Percentiles rank a stretch among this genome's conserved stretches.
phyloP scores from a whole-genome alignment of 2,797 vertebrate species.

The Numenius phaeopus region DNA sequence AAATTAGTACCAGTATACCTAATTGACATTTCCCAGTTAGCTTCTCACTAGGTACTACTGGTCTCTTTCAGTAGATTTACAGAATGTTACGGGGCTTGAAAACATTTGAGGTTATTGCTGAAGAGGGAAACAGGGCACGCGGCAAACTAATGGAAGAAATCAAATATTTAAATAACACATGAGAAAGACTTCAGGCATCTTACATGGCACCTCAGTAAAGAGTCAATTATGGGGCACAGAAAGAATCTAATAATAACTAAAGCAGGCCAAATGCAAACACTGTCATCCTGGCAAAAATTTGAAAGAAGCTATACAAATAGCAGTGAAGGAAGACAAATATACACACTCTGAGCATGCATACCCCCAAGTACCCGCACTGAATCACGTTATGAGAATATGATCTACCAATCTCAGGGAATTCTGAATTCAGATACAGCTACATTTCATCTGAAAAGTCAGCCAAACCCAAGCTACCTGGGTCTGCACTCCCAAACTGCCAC shows the following conservation, averaged over 20 bases:
- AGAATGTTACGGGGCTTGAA: neutral
- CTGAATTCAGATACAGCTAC: constrained; percentile 1
- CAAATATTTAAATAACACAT: constrained; percentile 73
- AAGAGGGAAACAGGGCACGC: constrained; percentile 7
- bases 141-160: constrained; percentile 42
- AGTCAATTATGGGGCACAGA: constrained; percentile 40
- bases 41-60: neutral
- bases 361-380: neutral
- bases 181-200: constrained; percentile 29
- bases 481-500: neutral
- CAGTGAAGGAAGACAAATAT: constrained; percentile 77
- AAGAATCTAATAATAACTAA: constrained; percentile 66
- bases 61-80: neutral
- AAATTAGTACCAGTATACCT: neutral
- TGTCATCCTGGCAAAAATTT: constrained; percentile 66
- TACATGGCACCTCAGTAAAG: constrained; percentile 30
- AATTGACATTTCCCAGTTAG: neutral
- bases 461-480: neutral
- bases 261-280: constrained; percentile 75
- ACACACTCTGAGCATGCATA: constrained; percentile 24
- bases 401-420: constrained; percentile 17
- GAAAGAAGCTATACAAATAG: constrained; percentile 76
- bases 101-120: neutral
- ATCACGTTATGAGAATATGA: constrained; percentile 11
- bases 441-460: neutral